Percentiles rank a stretch among this genome's conserved stretches.
Conservation (phyloP, 2,797 vertebrate genomes). For the Takifugu ocellatus region DNA sequence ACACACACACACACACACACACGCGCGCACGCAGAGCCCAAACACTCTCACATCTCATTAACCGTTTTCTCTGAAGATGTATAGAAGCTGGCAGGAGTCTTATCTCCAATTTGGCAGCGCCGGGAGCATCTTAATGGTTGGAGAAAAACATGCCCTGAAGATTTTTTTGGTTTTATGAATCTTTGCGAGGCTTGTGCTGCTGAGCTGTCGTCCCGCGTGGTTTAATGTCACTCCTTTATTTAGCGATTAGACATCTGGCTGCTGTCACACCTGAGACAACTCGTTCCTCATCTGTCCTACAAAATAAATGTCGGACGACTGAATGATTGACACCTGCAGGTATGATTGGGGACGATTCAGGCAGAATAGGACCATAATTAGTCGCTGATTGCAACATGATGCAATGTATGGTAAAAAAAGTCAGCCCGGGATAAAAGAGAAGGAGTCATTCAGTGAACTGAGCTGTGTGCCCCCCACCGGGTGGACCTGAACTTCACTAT, state of each 20-base stretch:
- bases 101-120: constrained; percentile 66
- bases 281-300: not conserved
- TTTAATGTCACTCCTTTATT: constrained; percentile 50
- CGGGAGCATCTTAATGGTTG: constrained; percentile 60
- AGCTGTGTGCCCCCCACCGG: too few relatives aligned
- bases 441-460: too few relatives aligned
- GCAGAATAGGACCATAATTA: too few relatives aligned
- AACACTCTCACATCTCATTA: constrained; percentile 68
- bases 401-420: too few relatives aligned
- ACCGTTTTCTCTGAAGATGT: constrained; percentile 67
- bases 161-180: constrained; percentile 45
- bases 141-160: constrained; percentile 32
- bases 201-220: constrained; percentile 35
- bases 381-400: not conserved
- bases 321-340: too few relatives aligned
- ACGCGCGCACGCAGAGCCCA: constrained; percentile 34
- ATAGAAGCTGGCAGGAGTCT: constrained; percentile 62
- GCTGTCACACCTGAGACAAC: constrained; percentile 12
- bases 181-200: constrained; percentile 40
- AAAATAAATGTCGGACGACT: too few relatives aligned
- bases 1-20: constrained; percentile 21
- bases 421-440: too few relatives aligned
- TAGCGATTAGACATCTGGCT: constrained; percentile 46
- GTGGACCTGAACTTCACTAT: not conserved
- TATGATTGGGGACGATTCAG: too few relatives aligned